These are phyloP conservation scores for Alauda arvensis DNA, from an alignment of 2,797 vertebrate genomes.

Conservation along the genomic window DNA sequence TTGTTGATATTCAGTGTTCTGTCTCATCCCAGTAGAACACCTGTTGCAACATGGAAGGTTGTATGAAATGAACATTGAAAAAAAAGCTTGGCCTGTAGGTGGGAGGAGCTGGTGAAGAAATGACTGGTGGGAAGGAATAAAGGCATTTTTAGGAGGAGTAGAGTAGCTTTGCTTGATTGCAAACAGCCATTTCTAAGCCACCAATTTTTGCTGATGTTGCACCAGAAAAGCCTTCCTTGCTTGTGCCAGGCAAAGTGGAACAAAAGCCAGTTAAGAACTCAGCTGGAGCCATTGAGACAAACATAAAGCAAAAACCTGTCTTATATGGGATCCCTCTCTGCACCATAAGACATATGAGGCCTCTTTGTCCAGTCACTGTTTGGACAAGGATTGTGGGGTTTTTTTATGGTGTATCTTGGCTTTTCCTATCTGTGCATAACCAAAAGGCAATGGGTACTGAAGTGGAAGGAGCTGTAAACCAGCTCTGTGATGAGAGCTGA, in stretches of 20 bases:
- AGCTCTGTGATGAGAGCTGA: not conserved
- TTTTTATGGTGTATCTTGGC: not conserved
- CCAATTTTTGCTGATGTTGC: not conserved
- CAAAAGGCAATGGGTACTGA: not conserved
- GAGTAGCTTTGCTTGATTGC: not conserved
- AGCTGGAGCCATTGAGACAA: not conserved
- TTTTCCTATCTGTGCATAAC: not conserved
- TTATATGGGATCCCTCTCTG: not conserved
- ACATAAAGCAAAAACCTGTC: not conserved
- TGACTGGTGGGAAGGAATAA: not conserved
- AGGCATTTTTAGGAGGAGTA: not conserved
- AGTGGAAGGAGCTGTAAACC: not conserved
- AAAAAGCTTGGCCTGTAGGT: not conserved
- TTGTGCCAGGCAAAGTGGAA: not conserved
- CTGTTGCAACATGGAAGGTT: not conserved
- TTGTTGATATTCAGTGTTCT: not conserved
- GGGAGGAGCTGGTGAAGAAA: not conserved
- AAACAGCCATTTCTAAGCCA: not conserved
- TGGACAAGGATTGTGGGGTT: not conserved
- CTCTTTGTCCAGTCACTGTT: not conserved
- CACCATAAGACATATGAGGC: accelerated
- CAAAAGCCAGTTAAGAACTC: not conserved
- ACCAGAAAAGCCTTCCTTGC: not conserved
- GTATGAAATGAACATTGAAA: not conserved
- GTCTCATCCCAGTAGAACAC: not conserved